phyloP scores from a whole-genome alignment of 2,113 vertebrate species.

The Anarrhichthys ocellatus region DNA sequence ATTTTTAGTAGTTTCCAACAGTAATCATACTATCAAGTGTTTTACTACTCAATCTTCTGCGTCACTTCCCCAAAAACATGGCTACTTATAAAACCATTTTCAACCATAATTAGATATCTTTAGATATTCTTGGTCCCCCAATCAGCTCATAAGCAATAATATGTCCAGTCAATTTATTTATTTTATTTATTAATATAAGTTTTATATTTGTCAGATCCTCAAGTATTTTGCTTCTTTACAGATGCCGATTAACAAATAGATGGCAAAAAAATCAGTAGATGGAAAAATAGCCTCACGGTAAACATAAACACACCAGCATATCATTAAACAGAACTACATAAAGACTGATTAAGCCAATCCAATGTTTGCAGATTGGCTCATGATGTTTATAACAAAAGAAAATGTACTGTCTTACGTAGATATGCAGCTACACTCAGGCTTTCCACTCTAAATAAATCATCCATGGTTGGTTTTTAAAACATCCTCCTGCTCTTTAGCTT shows the following conservation, averaged over 20 bases:
- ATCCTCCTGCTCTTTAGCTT: conserved; percentile 14
- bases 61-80: neutral
- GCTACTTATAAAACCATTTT: neutral
- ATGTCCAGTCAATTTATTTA: neutral
- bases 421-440: neutral
- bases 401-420: neutral
- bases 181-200: neutral
- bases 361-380: neutral
- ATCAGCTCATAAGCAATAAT: neutral
- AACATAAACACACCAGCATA: neutral
- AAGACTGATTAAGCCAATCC: neutral
- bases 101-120: neutral
- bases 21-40: neutral
- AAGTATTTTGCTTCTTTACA: neutral
- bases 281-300: neutral
- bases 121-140: neutral
- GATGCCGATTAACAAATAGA: neutral
- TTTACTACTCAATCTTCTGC: neutral
- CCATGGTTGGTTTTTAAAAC: conserved; percentile 39
- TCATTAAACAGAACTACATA: neutral
- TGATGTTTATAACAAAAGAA: neutral
- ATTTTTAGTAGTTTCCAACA: neutral
- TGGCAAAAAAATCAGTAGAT: neutral
- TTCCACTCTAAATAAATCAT: conserved; percentile 5
- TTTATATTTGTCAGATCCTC: neutral